A percentile compares a stretch with the other conserved stretches of the same genome.
phyloP scores from a whole-genome alignment of 2,113 vertebrate species.

The Glaucidium brasilianum region DNA sequence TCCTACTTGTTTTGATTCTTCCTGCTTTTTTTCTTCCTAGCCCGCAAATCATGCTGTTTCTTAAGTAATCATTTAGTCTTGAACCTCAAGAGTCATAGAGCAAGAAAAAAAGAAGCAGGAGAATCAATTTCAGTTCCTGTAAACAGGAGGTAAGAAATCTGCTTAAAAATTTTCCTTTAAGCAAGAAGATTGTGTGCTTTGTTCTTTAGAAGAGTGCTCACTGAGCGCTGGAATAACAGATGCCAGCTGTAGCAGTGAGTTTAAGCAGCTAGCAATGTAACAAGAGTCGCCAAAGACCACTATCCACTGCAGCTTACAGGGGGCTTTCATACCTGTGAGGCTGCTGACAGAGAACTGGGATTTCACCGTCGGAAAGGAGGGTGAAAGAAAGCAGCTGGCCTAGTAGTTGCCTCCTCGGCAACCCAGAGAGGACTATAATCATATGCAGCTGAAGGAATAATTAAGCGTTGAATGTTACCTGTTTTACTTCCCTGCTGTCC shows the following conservation, averaged over 20 bases:
- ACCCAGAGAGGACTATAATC: not conserved
- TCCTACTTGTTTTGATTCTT: not conserved
- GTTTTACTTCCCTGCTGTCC: not conserved
- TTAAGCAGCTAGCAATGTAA: rapidly evolving
- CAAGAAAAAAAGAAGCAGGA: not conserved
- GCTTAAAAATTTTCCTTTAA: not conserved
- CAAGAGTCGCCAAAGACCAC: rapidly evolving
- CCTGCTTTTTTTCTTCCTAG: not conserved
- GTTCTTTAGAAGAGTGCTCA: not conserved
- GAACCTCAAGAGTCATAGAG: not conserved
- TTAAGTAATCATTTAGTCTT: not conserved
- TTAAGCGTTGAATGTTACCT: not conserved
- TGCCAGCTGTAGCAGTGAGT: not conserved
- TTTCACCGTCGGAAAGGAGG: not conserved
- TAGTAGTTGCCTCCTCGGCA: not conserved
- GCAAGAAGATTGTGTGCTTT: not conserved
- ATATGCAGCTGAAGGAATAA: not conserved
- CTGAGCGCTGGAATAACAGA: not conserved
- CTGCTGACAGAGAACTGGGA: not conserved
- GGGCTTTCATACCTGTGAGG: rapidly evolving
- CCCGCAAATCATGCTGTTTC: not conserved
- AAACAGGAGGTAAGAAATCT: not conserved
- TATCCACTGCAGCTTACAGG: not conserved
- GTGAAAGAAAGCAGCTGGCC: not conserved
- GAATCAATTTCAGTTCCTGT: not conserved